These are phyloP conservation scores for Euglossa dilemma DNA, from an alignment of 1,140 invertebrate species.

Conservation along the genomic window DNA sequence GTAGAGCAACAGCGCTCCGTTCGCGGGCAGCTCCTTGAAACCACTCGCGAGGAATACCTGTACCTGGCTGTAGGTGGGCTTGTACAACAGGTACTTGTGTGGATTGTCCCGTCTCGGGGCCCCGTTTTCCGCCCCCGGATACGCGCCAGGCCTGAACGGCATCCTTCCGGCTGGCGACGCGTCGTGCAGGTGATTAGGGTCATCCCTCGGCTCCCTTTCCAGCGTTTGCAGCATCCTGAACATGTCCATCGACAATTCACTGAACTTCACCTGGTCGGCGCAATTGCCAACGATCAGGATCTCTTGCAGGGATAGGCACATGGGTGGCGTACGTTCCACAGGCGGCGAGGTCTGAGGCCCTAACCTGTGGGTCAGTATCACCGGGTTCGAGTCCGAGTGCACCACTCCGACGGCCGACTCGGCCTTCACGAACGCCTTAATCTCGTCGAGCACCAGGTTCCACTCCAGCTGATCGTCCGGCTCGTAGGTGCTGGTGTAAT, in stretches of 20 bases:
- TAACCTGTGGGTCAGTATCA: constrained; percentile 92
- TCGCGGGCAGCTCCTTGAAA: constrained; percentile 95
- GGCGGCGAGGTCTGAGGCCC: constrained; percentile 93
- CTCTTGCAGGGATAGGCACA: constrained; percentile 95
- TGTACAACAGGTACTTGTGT: constrained; percentile 98
- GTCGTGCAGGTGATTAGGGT: constrained; percentile 91
- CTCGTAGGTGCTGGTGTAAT: constrained; percentile 97
- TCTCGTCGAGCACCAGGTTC: constrained; percentile 96
- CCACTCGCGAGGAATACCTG: constrained; percentile 96
- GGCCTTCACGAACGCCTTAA: constrained; percentile 96
- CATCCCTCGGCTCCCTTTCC: constrained; percentile 94
- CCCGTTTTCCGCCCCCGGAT: constrained; percentile 87
- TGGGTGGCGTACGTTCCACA: constrained; percentile 92
- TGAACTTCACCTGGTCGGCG: constrained; percentile 98
- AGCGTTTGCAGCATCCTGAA: constrained; percentile 98
- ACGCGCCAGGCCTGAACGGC: constrained; percentile 86
- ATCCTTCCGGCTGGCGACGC: constrained; percentile 92
- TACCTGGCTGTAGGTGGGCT: constrained; percentile 96
- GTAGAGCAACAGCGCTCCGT: constrained; percentile 95
- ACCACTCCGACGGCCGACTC: constrained; percentile 94
- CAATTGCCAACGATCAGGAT: constrained; percentile 97
- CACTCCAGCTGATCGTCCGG: constrained; percentile 98
- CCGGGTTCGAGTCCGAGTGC: constrained; percentile 92
- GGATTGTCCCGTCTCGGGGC: constrained; percentile 93
- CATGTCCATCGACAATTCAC: constrained; percentile 99